A percentile compares a stretch with the other conserved stretches of the same genome.
Evolutionary conservation across 2,888 invertebrate species (phyloP).

Genomic region (Ptychoptera albimana): DNA sequence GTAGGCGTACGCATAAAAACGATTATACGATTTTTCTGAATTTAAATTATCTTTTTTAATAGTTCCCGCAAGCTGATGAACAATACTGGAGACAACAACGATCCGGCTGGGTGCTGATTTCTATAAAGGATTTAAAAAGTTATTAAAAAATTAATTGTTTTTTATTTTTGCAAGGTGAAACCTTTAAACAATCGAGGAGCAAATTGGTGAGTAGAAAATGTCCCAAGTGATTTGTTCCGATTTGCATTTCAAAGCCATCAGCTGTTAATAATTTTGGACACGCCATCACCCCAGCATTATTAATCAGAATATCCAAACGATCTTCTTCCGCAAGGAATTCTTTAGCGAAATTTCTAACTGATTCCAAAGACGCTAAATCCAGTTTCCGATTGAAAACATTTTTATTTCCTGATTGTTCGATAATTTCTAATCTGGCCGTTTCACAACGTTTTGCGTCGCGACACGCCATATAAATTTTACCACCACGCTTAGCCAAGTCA

Average conservation of each 20-base stretch:
- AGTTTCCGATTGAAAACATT: conserved; percentile 43
- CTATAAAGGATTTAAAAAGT: conserved; percentile 18
- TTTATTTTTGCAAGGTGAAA: too few relatives aligned
- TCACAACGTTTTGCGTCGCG: conserved; percentile 63
- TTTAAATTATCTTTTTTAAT: conserved; percentile 44
- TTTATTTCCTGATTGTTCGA: conserved; percentile 56
- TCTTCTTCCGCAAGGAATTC: conserved; percentile 33
- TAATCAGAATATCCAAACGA: conserved; percentile 46
- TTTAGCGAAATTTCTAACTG: conserved; percentile 41
- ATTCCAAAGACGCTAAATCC: conserved; percentile 36
- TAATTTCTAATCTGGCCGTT: conserved; percentile 50
- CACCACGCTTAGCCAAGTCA: conserved; percentile 56
- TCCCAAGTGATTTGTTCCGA: conserved; percentile 50
- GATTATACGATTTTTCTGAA: conserved; percentile 41
- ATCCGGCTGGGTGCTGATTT: conserved; percentile 40
- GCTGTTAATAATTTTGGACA: conserved; percentile 41
- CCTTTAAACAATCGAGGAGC: conserved; percentile 37
- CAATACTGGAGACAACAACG: conserved; percentile 41
- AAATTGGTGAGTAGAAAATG: conserved; percentile 45
- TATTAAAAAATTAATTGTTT: background rate
- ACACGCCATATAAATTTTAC: conserved; percentile 76
- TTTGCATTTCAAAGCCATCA: conserved; percentile 49
- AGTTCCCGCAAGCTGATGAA: conserved; percentile 34
- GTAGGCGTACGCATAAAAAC: conserved; percentile 43
- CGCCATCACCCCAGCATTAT: conserved; percentile 58